Percentiles rank a stretch among this genome's conserved stretches.
Evolutionary conservation across 2,113 vertebrate species (phyloP).

Genomic region (Caloenas nicobarica): DNA sequence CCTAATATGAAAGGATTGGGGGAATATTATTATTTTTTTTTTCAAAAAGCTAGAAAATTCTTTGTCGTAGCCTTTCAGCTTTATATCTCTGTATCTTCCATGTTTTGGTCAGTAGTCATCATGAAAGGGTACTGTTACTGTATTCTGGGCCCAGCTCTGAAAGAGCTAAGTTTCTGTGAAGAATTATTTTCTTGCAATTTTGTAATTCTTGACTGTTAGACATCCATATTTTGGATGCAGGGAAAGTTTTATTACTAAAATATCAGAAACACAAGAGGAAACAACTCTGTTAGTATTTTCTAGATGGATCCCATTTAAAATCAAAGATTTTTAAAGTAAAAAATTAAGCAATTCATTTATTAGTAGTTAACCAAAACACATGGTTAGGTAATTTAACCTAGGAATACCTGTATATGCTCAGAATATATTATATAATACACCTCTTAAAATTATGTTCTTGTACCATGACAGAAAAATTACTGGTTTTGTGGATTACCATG

Average conservation of each 20-base stretch:
- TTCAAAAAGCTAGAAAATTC: not conserved
- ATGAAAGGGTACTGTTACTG: not conserved
- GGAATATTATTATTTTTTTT: not conserved
- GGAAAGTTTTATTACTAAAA: not conserved
- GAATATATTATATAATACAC: not conserved
- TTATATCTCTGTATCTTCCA: not conserved
- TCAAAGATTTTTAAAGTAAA: not conserved
- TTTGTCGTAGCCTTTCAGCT: not conserved
- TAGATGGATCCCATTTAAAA: not conserved
- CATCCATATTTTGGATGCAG: not conserved
- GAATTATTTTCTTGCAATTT: not conserved
- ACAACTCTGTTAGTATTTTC: not conserved
- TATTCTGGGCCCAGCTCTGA: not conserved
- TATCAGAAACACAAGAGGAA: not conserved
- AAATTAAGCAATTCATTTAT: not conserved
- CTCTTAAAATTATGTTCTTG: not conserved
- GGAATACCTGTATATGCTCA: not conserved
- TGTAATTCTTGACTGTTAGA: not conserved
- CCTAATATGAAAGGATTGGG: not conserved
- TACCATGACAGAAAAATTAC: not conserved
- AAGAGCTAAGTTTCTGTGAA: not conserved
- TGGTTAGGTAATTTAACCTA: not conserved
- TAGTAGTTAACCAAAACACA: not conserved
- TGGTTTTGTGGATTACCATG: rapidly evolving
- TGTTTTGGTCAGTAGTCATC: not conserved